Conservation (phyloP, 1,140 invertebrate species). For the Octopus bimaculoides region DNA sequence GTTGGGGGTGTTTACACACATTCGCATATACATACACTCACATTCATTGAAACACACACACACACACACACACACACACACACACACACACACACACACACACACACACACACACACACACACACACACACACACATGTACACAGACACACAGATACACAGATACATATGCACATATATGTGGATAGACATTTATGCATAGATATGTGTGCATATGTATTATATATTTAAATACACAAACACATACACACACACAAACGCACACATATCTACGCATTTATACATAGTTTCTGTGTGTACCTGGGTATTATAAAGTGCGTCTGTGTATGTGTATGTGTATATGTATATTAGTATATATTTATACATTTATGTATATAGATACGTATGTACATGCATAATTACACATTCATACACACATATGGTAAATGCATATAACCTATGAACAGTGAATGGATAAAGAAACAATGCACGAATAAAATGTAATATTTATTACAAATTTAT, state of each 20-base stretch:
- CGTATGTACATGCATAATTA: neutral
- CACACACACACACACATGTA: slow-evolving; percentile 20
- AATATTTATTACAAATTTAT: too few species aligned
- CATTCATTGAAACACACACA: slow-evolving; percentile 15
- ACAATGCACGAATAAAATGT: too few species aligned
- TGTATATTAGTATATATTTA: neutral
- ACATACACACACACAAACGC: neutral
- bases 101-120: slow-evolving; percentile 23
- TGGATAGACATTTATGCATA: neutral
- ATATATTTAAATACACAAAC: neutral
- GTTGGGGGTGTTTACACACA: neutral
- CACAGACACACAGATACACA: neutral
- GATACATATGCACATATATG: neutral
- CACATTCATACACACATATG: neutral
- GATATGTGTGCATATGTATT: neutral
- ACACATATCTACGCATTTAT: neutral
- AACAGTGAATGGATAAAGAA: too few species aligned
- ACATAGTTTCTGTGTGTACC: neutral
- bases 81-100: slow-evolving; percentile 22
- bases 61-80: slow-evolving; percentile 23
- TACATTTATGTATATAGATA: neutral
- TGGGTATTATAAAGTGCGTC: neutral
- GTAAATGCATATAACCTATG: neutral
- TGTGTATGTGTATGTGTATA: neutral
- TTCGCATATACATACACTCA: neutral